Conservation (phyloP, 2,888 invertebrate genomes). For the Epirrhoe alternata region DNA sequence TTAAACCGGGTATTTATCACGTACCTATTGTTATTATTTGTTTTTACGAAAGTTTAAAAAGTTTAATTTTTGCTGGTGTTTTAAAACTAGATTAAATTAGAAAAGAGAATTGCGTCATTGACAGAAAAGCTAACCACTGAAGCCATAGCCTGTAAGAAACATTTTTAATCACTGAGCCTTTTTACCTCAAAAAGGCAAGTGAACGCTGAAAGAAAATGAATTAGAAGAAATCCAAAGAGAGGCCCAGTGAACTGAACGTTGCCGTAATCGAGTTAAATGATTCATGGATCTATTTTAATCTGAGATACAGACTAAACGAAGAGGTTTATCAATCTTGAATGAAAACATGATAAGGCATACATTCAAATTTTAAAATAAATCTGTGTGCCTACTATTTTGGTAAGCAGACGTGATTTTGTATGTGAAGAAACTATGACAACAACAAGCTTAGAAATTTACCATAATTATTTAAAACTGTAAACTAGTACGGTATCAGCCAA, state of each 20-base stretch:
- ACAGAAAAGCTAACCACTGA: slow-evolving; percentile 45
- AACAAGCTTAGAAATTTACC: too few species aligned
- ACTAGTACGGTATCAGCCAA: too few species aligned
- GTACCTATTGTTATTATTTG: too few species aligned
- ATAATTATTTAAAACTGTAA: too few species aligned
- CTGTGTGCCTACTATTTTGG: background rate
- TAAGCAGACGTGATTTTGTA: too few species aligned
- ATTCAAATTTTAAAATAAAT: background rate
- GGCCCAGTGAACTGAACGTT: slow-evolving; percentile 29
- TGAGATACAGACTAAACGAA: slow-evolving; percentile 44
- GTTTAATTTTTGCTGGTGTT: background rate
- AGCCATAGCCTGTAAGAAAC: slow-evolving; percentile 27
- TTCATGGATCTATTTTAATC: slow-evolving; percentile 55
- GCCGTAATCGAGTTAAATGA: slow-evolving; percentile 50
- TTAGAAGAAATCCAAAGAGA: slow-evolving; percentile 24
- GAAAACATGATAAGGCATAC: slow-evolving; percentile 1
- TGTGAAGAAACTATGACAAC: too few species aligned
- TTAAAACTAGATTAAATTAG: background rate
- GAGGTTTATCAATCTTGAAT: slow-evolving; percentile 36
- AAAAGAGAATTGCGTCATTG: slow-evolving; percentile 28
- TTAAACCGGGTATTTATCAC: too few species aligned
- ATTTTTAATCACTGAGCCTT: slow-evolving; percentile 37
- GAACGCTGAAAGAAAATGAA: slow-evolving; percentile 27
- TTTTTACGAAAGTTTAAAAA: too few species aligned
- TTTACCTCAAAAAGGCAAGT: slow-evolving; percentile 28